phyloP scores from a whole-genome alignment of 2,888 invertebrate genomes.

The Apoda limacodes region DNA sequence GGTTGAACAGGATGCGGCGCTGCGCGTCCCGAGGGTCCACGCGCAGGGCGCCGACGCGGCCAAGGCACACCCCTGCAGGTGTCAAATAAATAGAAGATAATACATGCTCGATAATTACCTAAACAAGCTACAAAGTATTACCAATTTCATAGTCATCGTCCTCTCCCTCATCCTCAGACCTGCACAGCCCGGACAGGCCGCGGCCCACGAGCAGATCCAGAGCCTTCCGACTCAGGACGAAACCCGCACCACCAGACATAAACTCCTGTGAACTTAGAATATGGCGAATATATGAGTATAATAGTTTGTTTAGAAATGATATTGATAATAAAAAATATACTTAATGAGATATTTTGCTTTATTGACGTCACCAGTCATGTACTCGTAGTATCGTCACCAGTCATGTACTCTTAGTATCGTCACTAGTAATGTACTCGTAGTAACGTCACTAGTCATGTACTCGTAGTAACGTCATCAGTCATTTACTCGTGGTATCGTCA shows the following conservation, averaged over 20 bases:
- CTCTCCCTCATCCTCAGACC: conserved; percentile 2
- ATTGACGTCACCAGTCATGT: too few relatives aligned
- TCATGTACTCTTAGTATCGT: too few relatives aligned
- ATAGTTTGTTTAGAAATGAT: too few relatives aligned
- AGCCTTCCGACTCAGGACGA: conserved; percentile 73
- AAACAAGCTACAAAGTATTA: not conserved
- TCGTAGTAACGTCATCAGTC: too few relatives aligned
- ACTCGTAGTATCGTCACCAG: too few relatives aligned
- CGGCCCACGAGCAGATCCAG: not conserved
- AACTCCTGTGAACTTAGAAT: conserved; percentile 66
- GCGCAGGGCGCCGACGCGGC: conserved; percentile 79
- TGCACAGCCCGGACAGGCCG: not conserved
- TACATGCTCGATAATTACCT: not conserved
- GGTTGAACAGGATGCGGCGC: conserved; percentile 86
- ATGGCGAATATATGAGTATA: too few relatives aligned
- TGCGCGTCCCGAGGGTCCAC: conserved; percentile 83
- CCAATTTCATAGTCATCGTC: not conserved
- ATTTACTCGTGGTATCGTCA: too few relatives aligned
- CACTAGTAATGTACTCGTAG: too few relatives aligned
- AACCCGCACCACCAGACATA: conserved; percentile 88
- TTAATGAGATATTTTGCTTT: too few relatives aligned
- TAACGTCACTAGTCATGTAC: too few relatives aligned
- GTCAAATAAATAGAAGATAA: too few relatives aligned
- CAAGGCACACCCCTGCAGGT: conserved; percentile 74
- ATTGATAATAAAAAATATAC: too few relatives aligned